Base-by-base conservation (phyloP, 2,888 invertebrate genomes). In the Cristatella mucedo region DNA sequence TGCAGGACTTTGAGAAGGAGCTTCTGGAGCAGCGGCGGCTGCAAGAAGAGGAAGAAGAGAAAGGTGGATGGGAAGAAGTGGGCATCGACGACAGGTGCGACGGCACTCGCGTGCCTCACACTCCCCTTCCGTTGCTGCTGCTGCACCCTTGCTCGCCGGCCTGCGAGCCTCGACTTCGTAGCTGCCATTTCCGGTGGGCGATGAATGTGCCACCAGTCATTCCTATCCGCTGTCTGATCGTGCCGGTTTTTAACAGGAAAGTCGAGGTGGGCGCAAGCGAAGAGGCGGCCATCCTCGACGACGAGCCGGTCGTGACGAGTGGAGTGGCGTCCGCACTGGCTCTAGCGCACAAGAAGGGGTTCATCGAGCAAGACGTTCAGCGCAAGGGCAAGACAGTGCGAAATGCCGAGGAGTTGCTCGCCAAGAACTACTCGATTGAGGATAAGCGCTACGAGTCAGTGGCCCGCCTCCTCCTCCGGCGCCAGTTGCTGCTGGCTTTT, bases 301-400 rank as follows among this genome's bases (percentile, higher is more conserved):
- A 85, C 49, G 93, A 95, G 68, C 91, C 91, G 1, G 77, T 87
- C 37, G 82, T 61, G n/a, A 55, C 82, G 44, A 74, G 77, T n/a
- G 93, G 95, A 38, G 78, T 95, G 44, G 86, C 80, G 31, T 86
- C 84, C 48, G 91, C 93, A 11, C 71, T 95, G 45, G 76, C 78
- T 56, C 70, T 93, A 46, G 93, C 93, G 19, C 75, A 81, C 63
- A 85, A 84, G 57, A 95, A 95, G 73, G 93, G 69, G 54, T 21
- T 41, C 31, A 29, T 41, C 1, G 33, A 42, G 77, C 82, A n/a
- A n/a, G n/a, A n/a, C n/a, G n/a, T n/a, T n/a, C n/a, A n/a, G n/a
- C n/a, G n/a, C n/a, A n/a, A n/a, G n/a, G n/a, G n/a, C n/a, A n/a
- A n/a, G n/a, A n/a, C n/a, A n/a, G 36, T 36, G 4, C 22, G 26